phyloP scores from a whole-genome alignment of 1,140 invertebrate species.

The Drosophila parabipectinata region DNA sequence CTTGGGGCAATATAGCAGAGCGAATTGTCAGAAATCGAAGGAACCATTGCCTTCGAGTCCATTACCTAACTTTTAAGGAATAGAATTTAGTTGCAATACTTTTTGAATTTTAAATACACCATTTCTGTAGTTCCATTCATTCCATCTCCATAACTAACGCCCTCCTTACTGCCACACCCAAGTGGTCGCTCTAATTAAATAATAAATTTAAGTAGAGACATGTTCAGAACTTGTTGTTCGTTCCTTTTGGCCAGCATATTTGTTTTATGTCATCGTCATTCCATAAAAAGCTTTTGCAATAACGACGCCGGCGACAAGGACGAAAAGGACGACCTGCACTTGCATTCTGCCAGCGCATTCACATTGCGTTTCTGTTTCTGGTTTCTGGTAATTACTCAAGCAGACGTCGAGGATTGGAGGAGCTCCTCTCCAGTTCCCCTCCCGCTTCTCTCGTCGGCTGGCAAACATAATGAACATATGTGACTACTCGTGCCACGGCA shows the following conservation, averaged over 20 bases:
- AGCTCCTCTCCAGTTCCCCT: conserved; percentile 38
- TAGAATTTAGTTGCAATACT: background rate
- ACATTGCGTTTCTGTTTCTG: conserved; percentile 52
- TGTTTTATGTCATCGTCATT: conserved; percentile 69
- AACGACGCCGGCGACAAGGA: conserved; percentile 31
- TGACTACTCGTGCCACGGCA: conserved; percentile 52
- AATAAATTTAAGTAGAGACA: conserved; percentile 62
- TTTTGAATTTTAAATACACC: background rate
- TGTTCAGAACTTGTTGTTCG: conserved; percentile 14
- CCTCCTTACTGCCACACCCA: conserved; percentile 8
- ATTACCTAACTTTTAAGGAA: background rate
- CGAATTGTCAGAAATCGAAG: background rate
- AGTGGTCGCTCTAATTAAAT: conserved; percentile 66
- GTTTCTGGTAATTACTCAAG: conserved; percentile 77
- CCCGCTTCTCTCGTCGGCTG: conserved; percentile 58
- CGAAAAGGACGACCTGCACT: conserved; percentile 43
- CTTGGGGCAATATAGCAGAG: background rate
- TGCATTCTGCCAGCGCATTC: conserved; percentile 60
- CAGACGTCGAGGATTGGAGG: conserved; percentile 65
- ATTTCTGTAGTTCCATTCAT: conserved; percentile 6
- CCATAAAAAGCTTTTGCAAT: conserved; percentile 64
- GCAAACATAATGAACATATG: conserved; percentile 78
- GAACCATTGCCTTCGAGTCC: background rate
- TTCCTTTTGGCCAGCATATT: conserved; percentile 44
- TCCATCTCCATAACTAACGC: background rate